Percentiles rank a stretch among this genome's conserved stretches.
These are phyloP conservation scores for Psittacula derbiana DNA, from an alignment of 2,797 vertebrate genomes.

Conservation along the genomic window DNA sequence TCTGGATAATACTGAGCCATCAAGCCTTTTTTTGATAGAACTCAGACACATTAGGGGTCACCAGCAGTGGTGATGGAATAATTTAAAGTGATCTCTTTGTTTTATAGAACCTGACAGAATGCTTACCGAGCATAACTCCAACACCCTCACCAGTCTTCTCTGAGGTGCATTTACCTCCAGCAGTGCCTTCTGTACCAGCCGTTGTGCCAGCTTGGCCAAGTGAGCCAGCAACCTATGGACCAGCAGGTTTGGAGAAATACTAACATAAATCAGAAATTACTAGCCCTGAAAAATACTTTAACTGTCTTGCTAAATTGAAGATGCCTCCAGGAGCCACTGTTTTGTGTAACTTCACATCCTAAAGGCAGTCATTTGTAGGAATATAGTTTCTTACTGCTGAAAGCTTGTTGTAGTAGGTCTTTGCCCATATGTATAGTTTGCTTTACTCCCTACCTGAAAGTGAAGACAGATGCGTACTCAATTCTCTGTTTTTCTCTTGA, in stretches of 20 bases:
- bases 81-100: background rate
- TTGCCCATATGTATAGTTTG: background rate
- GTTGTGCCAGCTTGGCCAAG: slow-evolving; percentile 78
- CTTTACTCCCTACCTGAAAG: background rate
- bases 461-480: background rate
- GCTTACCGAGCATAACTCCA: slow-evolving; percentile 60
- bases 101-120: slow-evolving; percentile 71
- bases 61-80: background rate
- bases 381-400: background rate
- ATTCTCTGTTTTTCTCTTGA: background rate
- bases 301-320: background rate
- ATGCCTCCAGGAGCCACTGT: background rate
- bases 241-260: slow-evolving; percentile 73
- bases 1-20: background rate
- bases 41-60: background rate
- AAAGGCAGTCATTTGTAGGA: background rate
- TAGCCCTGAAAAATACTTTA: background rate
- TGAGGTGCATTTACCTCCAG: slow-evolving; percentile 78
- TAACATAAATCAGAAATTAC: background rate
- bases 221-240: slow-evolving; percentile 76
- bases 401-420: background rate
- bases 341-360: background rate
- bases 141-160: slow-evolving; percentile 73
- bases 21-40: background rate
- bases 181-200: slow-evolving; percentile 82